These are phyloP conservation scores for Drosophila barbarae DNA, from an alignment of 2,888 invertebrate species.

Conservation along the genomic window DNA sequence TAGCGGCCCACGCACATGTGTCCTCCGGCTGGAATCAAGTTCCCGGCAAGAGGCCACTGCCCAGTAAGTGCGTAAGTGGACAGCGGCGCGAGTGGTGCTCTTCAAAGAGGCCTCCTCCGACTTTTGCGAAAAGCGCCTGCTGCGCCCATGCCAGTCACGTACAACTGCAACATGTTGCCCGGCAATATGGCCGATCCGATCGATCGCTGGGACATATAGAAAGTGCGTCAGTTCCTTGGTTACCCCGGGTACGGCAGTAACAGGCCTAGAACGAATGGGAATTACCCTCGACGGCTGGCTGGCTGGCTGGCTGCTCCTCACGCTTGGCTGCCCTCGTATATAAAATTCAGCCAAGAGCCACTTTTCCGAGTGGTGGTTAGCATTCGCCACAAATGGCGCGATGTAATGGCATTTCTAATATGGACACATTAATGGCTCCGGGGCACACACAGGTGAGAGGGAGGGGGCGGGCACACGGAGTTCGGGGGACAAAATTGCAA, in stretches of 20 bases:
- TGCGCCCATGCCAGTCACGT: slow-evolving; percentile 62
- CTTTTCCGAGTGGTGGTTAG: slow-evolving; percentile 42
- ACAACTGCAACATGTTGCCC: slow-evolving; percentile 48
- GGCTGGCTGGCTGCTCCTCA: slow-evolving; percentile 26
- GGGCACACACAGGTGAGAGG: slow-evolving; percentile 49
- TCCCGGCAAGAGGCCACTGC: slow-evolving; percentile 12
- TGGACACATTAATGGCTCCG: slow-evolving; percentile 63
- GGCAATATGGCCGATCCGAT: slow-evolving; percentile 64
- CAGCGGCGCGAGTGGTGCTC: slow-evolving; percentile 15
- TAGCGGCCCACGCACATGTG: slow-evolving; percentile 44
- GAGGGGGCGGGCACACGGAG: slow-evolving; percentile 3
- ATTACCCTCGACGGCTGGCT: slow-evolving; percentile 33
- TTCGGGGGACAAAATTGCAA: slow-evolving; percentile 56
- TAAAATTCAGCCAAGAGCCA: slow-evolving; percentile 16
- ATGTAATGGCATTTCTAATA: slow-evolving; percentile 62
- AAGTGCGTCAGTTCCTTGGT: slow-evolving; percentile 15
- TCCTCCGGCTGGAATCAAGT: slow-evolving; percentile 26
- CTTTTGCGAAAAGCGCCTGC: slow-evolving; percentile 45
- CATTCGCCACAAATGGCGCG: slow-evolving; percentile 71
- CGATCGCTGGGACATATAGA: slow-evolving; percentile 45
- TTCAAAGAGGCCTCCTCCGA: slow-evolving; percentile 18
- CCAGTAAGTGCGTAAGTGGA: slow-evolving; percentile 31
- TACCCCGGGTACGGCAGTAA: slow-evolving; percentile 27
- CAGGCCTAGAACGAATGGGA: slow-evolving; percentile 35
- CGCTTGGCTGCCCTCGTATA: slow-evolving; percentile 32